A percentile compares a stretch with the other conserved stretches of the same genome.
Conservation (phyloP, 2,113 vertebrate species). For the Cygnus buccinator region DNA sequence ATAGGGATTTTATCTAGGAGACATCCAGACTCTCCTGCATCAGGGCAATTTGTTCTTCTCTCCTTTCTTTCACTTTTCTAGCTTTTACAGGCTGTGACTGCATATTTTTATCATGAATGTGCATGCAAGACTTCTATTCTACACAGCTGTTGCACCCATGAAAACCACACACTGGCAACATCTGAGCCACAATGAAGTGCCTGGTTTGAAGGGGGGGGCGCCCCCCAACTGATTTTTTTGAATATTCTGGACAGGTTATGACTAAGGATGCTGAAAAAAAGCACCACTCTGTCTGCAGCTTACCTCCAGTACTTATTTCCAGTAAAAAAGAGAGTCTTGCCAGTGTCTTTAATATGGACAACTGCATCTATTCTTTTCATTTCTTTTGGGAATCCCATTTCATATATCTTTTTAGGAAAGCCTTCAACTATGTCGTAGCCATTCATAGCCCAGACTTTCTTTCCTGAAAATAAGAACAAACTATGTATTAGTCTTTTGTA, state of each 20-base stretch:
- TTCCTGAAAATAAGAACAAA: conserved; percentile 78
- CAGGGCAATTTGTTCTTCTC: background rate
- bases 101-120: background rate
- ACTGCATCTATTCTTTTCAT: conserved; percentile 89
- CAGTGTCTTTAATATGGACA: conserved; percentile 81
- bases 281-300: background rate
- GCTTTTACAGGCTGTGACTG: background rate
- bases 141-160: background rate
- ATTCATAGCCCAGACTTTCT: conserved; percentile 91
- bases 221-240: background rate
- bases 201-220: too few species aligned
- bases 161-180: background rate
- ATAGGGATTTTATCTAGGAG: background rate
- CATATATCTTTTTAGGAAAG: conserved; percentile 92
- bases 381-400: conserved; percentile 88
- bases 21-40: background rate
- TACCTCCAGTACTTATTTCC: conserved; percentile 95
- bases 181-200: background rate
- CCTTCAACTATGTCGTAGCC: conserved; percentile 88
- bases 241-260: background rate
- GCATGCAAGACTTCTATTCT: background rate
- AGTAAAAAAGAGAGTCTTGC: conserved; percentile 91
- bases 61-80: background rate
- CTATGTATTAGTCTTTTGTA: background rate
- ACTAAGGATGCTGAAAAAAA: background rate